Percentiles rank a stretch among this genome's conserved stretches.
phyloP scores from a whole-genome alignment of 2,797 vertebrate species.

The Paramormyrops hopkinsi region DNA sequence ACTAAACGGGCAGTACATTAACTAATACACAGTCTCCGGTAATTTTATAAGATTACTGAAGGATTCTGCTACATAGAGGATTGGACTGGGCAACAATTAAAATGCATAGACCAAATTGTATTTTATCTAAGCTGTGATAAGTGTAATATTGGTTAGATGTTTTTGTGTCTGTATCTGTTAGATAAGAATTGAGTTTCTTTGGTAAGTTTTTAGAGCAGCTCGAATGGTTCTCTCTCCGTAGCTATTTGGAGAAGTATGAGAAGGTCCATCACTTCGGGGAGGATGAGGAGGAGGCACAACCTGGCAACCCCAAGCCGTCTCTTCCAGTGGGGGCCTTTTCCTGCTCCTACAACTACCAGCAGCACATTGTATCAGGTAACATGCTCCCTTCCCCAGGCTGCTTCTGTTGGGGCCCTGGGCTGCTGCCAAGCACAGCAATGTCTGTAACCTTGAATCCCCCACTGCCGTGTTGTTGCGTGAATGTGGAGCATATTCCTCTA shows the following conservation, averaged over 20 bases:
- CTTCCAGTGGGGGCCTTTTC: conserved; percentile 98
- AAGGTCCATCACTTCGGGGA: conserved; percentile 99
- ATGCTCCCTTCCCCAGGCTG: neutral
- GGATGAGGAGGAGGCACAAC: conserved; percentile 94
- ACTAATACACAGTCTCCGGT: neutral
- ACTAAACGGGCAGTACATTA: neutral
- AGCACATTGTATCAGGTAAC: conserved; percentile 90
- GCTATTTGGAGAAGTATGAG: conserved; percentile 99
- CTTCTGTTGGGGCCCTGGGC: neutral
- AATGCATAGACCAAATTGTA: neutral
- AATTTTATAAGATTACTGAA: neutral
- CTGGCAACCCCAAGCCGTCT: conserved; percentile 89
- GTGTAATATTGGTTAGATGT: neutral
- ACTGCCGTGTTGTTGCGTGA: conserved; percentile 37
- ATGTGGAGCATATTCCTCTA: conserved; percentile 36
- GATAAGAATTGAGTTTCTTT: neutral
- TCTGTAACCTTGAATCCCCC: conserved; percentile 36
- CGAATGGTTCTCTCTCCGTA: conserved; percentile 45
- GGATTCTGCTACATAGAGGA: neutral
- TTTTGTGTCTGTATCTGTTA: neutral
- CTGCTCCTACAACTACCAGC: conserved; percentile 98
- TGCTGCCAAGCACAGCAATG: neutral
- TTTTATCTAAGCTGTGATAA: neutral
- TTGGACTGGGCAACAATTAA: neutral
- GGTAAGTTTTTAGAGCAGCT: neutral